Evolutionary conservation across 2,797 vertebrate species (phyloP), one percentile per base, ranked within the genome.

Genomic region (Pelobates cultripes): DNA sequence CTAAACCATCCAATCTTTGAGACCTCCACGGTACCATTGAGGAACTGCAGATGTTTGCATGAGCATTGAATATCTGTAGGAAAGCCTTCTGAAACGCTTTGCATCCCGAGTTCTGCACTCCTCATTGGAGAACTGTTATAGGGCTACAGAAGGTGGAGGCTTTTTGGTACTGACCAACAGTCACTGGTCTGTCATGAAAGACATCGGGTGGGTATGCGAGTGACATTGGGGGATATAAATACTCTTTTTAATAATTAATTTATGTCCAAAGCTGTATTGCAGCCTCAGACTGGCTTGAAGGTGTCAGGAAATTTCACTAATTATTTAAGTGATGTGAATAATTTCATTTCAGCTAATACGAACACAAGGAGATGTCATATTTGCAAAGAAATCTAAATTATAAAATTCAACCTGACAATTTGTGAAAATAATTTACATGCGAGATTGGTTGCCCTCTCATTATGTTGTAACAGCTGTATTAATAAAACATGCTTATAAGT

Each of bases 401-500:
- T 5, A 68, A 68, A 68, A 68, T 68, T 43, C 7, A 7, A n/a
- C 40, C 66, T 68, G 66, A 68, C 61, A 64, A 43, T 64, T 40
- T 64, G 17, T 43, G 9, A 43, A 13, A 42, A 68, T 71, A 28
- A 71, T 71, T 71, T 71, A 0, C 70, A 71, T 71, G 44, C 8
- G 15, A 7, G 14, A 71, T 53, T 53, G 45, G 15, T 45, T 53
- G 5, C 70, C 17, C 14, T 10, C n/a, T 45, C 13, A 53, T 40
- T 51, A 51, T 53, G 45, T 8, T 53, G 42, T 71, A 71, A 72
- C 80, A 77, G 80, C 68, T 64, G 73, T 43, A 63, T 82, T 77
- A 82, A 71, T 82, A 77, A 77, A 77, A 77, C 42, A 68, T 73
- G 77, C 14, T 63, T 64, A 53, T 28, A 57, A 80, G 80, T 64